phyloP scores from a whole-genome alignment of 23 tunicate genomes.

The Trididemnum nubilum region DNA sequence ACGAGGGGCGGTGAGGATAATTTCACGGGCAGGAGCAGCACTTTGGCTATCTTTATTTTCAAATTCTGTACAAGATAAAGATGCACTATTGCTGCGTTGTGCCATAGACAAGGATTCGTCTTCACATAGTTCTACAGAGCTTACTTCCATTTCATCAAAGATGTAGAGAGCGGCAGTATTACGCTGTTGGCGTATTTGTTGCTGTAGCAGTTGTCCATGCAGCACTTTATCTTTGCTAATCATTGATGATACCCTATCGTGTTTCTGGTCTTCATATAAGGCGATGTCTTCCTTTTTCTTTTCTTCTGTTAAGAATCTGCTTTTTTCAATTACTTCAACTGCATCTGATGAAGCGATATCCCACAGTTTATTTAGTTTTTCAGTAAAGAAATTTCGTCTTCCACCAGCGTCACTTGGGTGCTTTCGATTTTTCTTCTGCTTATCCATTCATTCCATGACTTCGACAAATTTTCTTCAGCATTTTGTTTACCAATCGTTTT shows the following conservation, averaged over 20 bases:
- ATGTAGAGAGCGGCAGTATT: neutral
- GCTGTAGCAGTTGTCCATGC: neutral
- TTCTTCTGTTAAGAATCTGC: neutral
- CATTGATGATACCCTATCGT: neutral
- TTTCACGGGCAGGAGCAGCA: neutral
- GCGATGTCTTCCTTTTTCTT: slow-evolving; percentile 5
- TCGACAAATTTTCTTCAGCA: neutral
- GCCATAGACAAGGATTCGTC: neutral
- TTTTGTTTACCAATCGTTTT: neutral
- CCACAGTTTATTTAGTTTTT: neutral
- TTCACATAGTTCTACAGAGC: neutral
- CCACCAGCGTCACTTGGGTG: too few relatives aligned
- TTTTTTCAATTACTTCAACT: neutral
- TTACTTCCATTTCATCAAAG: neutral
- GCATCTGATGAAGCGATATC: neutral
- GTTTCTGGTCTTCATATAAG: neutral
- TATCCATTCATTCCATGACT: neutral
- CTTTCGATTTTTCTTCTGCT: too few relatives aligned
- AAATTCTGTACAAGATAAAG: neutral
- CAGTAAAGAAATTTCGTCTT: too few relatives aligned
- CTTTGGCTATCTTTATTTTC: neutral
- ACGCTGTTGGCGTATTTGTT: neutral
- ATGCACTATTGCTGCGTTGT: neutral
- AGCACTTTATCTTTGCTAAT: neutral
- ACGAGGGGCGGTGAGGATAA: neutral